Evolutionary conservation across 2,113 vertebrate genomes (phyloP).

Genomic region (Euleptes europaea): DNA sequence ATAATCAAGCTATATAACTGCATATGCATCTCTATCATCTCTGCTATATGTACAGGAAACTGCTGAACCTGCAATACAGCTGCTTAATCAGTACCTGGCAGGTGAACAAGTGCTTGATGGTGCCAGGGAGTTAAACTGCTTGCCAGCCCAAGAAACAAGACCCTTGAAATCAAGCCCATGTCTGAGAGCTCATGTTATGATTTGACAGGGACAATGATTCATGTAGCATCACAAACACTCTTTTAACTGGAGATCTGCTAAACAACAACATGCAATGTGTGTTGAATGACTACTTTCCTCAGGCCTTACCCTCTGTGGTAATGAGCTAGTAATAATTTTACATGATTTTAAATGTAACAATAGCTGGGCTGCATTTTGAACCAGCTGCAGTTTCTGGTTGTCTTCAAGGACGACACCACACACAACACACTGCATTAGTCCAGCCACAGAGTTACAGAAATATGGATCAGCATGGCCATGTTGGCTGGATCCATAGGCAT

Average conservation of each 20-base stretch:
- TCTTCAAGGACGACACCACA: no score
- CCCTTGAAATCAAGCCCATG: conserved; percentile 54
- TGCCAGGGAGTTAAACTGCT: conserved; percentile 21
- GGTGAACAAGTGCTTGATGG: conserved; percentile 58
- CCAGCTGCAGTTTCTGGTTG: no score
- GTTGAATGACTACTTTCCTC: not conserved
- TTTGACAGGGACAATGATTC: not conserved
- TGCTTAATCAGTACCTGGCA: conserved; percentile 68
- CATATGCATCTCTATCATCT: conserved; percentile 49
- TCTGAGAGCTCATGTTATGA: conserved; percentile 12
- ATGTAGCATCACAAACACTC: not conserved
- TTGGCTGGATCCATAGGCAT: no score
- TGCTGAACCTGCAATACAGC: conserved; percentile 63
- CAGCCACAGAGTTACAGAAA: no score
- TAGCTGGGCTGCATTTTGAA: no score
- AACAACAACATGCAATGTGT: not conserved
- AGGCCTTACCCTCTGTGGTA: not conserved
- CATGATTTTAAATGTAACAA: not conserved
- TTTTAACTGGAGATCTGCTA: not conserved
- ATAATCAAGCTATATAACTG: conserved; percentile 20
- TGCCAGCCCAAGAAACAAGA: conserved; percentile 35
- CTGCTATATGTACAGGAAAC: conserved; percentile 56
- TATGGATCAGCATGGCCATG: no score
- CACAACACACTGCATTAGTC: no score
- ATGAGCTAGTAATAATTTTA: not conserved